Evolutionary conservation across 2,888 invertebrate genomes (phyloP).

Genomic region (Ormyrus labotus): DNA sequence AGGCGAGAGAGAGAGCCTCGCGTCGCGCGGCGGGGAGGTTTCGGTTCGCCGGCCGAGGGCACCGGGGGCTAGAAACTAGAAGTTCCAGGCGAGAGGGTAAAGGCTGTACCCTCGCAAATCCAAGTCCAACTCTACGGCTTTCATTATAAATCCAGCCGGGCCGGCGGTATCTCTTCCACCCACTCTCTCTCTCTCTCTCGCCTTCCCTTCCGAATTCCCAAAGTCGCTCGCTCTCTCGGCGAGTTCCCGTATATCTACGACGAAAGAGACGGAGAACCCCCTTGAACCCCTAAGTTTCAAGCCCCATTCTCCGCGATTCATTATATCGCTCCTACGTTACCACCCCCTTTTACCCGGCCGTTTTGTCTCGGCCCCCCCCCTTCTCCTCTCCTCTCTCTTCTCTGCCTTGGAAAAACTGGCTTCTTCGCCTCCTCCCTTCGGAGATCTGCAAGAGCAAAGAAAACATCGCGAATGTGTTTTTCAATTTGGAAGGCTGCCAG

Average conservation of each 20-base stretch:
- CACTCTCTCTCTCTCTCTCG: slow-evolving; percentile 45
- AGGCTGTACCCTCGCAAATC: slow-evolving; percentile 73
- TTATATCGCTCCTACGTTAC: slow-evolving; percentile 71
- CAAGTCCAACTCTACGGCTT: slow-evolving; percentile 73
- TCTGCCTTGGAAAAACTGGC: background rate
- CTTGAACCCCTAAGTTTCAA: slow-evolving; percentile 71
- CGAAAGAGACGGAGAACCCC: slow-evolving; percentile 18
- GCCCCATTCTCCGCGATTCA: slow-evolving; percentile 71
- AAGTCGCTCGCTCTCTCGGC: slow-evolving; percentile 53
- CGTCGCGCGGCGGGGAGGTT: slow-evolving; percentile 46
- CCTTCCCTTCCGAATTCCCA: slow-evolving; percentile 65
- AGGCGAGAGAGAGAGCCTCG: slow-evolving; percentile 21
- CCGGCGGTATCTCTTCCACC: slow-evolving; percentile 57
- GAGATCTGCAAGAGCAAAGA: slow-evolving; percentile 63
- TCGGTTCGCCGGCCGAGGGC: slow-evolving; percentile 25
- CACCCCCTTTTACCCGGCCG: slow-evolving; percentile 57
- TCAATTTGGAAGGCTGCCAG: slow-evolving; percentile 74
- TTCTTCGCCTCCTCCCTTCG: background rate
- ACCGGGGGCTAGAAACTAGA: background rate
- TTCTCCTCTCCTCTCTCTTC: slow-evolving; percentile 8
- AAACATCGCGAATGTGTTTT: slow-evolving; percentile 74
- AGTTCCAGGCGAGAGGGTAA: slow-evolving; percentile 62
- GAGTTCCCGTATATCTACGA: slow-evolving; percentile 37
- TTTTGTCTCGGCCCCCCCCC: slow-evolving; percentile 41
- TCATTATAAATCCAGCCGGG: slow-evolving; percentile 75